These are phyloP conservation scores for Procapra przewalskii DNA, from an alignment of 2,113 vertebrate species.

Conservation along the genomic window DNA sequence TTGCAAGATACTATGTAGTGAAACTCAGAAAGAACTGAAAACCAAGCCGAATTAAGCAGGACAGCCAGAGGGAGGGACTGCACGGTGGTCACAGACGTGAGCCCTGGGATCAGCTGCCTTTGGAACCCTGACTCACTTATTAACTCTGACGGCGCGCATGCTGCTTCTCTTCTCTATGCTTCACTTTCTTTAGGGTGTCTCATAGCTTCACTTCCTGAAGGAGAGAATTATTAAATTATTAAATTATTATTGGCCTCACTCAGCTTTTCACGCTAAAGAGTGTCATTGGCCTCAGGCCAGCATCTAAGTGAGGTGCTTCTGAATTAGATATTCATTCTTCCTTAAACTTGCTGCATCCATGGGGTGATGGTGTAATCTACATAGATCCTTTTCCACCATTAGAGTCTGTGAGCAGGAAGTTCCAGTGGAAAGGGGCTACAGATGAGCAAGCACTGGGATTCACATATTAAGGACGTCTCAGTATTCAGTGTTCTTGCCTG, in stretches of 20 bases:
- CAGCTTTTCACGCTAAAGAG: background rate
- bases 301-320: background rate
- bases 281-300: background rate
- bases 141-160: background rate
- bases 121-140: background rate
- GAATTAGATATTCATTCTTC: background rate
- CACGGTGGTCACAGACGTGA: background rate
- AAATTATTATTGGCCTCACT: background rate
- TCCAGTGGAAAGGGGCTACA: background rate
- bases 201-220: background rate
- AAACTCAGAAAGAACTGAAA: background rate
- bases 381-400: background rate
- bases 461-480: background rate
- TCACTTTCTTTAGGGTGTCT: background rate
- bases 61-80: fast-evolving
- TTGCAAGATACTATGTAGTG: background rate
- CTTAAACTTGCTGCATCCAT: background rate
- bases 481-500: background rate
- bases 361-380: too few species aligned
- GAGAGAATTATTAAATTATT: background rate
- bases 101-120: background rate
- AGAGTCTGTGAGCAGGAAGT: background rate
- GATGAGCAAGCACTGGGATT: background rate
- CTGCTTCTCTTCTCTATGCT: background rate
- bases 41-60: background rate